Conservation (phyloP, 2,888 invertebrate genomes). For the Tenthredo mesomela region DNA sequence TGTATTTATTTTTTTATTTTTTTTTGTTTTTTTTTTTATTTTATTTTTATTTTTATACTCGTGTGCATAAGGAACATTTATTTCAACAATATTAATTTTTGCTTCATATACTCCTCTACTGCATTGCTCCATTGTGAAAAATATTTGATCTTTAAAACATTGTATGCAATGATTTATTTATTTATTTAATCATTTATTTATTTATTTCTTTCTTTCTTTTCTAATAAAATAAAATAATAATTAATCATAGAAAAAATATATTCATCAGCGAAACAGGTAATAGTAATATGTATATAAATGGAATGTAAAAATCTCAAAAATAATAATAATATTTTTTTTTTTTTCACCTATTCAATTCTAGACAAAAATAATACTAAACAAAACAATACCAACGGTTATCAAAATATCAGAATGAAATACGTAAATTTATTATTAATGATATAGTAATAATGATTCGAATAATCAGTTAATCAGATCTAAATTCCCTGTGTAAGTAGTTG, state of each 20-base stretch:
- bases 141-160: constrained; percentile 56
- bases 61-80: constrained; percentile 70
- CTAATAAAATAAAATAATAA: constrained; percentile 16
- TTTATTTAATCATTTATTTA: neutral
- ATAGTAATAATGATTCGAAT: neutral
- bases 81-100: constrained; percentile 61
- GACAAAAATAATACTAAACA: constrained; percentile 15
- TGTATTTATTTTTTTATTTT: constrained; percentile 56
- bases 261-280: constrained; percentile 53
- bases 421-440: neutral
- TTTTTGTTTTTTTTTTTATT: constrained; percentile 38
- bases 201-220: neutral
- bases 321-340: neutral
- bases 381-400: constrained; percentile 14
- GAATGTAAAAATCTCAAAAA: constrained; percentile 55
- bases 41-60: constrained; percentile 65
- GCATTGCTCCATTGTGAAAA: constrained; percentile 60
- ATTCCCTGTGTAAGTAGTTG: neutral
- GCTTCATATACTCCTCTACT: constrained; percentile 56
- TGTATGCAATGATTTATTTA: neutral
- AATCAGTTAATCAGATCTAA: constrained; percentile 9
- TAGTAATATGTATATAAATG: constrained; percentile 48
- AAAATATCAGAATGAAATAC: constrained; percentile 24
- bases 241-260: constrained; percentile 19
- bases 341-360: neutral